Evolutionary conservation across 2,888 invertebrate species (phyloP).

Genomic region (Tetranychus truncatus): DNA sequence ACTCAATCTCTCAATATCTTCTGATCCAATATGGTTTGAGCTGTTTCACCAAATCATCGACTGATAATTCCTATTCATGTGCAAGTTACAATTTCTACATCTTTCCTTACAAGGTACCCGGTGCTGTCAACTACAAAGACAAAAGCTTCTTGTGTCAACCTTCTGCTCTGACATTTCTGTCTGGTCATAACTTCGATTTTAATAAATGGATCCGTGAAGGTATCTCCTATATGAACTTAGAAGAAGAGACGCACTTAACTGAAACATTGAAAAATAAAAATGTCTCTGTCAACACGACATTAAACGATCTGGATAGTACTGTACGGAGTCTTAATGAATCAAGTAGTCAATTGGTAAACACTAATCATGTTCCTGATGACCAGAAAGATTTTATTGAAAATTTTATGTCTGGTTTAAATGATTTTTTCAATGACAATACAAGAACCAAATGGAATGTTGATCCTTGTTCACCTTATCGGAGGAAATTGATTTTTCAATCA

Average conservation of each 20-base stretch:
- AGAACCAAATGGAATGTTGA: slow-evolving; percentile 30
- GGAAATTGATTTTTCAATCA: slow-evolving; percentile 34
- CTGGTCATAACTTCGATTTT: slow-evolving; percentile 61
- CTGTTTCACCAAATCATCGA: slow-evolving; percentile 33
- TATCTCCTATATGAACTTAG: slow-evolving; percentile 50
- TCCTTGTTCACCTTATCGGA: slow-evolving; percentile 28
- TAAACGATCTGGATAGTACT: background rate
- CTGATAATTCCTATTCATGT: slow-evolving; percentile 26
- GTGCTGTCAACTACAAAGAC: background rate
- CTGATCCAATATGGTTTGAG: slow-evolving; percentile 37
- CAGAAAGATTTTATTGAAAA: slow-evolving; percentile 32
- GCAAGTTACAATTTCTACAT: slow-evolving; percentile 23
- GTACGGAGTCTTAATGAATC: background rate
- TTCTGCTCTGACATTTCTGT: slow-evolving; percentile 56
- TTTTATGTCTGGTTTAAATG: slow-evolving; percentile 29
- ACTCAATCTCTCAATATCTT: slow-evolving; percentile 33
- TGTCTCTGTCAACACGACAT: background rate
- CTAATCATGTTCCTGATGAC: slow-evolving; percentile 28
- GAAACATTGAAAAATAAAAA: slow-evolving; percentile 27
- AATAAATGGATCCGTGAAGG: slow-evolving; percentile 62
- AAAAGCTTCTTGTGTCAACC: slow-evolving; percentile 32
- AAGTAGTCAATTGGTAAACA: background rate
- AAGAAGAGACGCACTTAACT: slow-evolving; percentile 45
- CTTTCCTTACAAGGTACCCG: slow-evolving; percentile 20
- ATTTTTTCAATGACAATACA: slow-evolving; percentile 10